Evolutionary conservation across 2,888 invertebrate species (phyloP).

Genomic region (Mactromeris polynyma): DNA sequence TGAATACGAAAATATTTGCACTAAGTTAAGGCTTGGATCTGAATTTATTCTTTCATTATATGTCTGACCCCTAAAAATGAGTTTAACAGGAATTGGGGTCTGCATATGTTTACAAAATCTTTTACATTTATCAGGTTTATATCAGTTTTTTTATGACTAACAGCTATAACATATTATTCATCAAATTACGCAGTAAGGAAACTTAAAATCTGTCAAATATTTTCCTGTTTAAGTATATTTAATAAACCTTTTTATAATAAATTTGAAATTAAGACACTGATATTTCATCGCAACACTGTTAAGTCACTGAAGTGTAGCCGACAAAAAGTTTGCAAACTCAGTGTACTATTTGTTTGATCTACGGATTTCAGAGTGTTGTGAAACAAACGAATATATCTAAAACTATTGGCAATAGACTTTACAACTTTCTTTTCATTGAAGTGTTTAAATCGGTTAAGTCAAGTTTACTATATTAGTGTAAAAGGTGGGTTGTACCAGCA

Average conservation of each 20-base stretch:
- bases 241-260: background rate
- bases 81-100: background rate
- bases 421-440: conserved; percentile 4
- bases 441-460: conserved; percentile 9
- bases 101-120: background rate
- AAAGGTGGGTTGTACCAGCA: background rate
- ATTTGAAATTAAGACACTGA: background rate
- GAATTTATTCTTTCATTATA: background rate
- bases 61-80: background rate
- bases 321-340: background rate
- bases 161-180: background rate
- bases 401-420: conserved; percentile 1
- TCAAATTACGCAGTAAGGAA: background rate
- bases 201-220: background rate
- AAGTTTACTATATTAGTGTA: background rate
- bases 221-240: background rate
- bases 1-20: background rate
- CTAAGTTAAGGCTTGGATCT: background rate
- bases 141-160: background rate
- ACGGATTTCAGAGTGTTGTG: background rate
- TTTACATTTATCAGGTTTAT: background rate
- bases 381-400: background rate
- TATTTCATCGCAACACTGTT: background rate
- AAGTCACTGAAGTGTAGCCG: background rate
- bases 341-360: background rate